Evolutionary conservation across 1,140 invertebrate genomes (phyloP).

Genomic region (Archivesica marissinica): DNA sequence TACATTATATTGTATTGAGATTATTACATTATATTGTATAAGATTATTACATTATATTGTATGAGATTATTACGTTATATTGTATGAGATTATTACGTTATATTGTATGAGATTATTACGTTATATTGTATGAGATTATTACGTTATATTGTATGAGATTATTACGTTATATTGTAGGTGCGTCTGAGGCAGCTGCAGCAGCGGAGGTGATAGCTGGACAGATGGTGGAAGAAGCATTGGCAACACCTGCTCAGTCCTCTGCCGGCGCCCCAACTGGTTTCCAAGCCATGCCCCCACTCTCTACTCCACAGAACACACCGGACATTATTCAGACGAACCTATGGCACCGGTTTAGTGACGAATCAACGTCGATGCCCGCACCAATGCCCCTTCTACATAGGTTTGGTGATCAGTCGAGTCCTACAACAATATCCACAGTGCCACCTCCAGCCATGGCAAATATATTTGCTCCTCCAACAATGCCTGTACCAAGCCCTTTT

Average conservation of each 20-base stretch:
- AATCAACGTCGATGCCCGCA: background rate
- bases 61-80: no score
- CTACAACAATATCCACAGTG: background rate
- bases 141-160: no score
- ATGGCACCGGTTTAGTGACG: background rate
- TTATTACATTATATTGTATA: no score
- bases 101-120: no score
- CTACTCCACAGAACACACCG: background rate
- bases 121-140: no score
- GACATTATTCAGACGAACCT: background rate
- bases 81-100: no score
- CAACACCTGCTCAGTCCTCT: constrained; percentile 57
- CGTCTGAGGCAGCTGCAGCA: constrained; percentile 69
- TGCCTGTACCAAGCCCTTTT: constrained; percentile 56
- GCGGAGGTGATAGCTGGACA: constrained; percentile 84
- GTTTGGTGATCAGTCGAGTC: no score
- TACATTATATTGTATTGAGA: no score
- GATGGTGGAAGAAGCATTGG: constrained; percentile 84
- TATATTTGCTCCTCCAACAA: constrained; percentile 57
- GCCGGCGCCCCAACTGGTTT: constrained; percentile 51
- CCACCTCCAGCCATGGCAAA: constrained; percentile 11
- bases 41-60: no score
- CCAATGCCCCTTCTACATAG: constrained; percentile 23
- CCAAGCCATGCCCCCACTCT: constrained; percentile 38
- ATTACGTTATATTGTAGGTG: no score